These are phyloP conservation scores for Piprites chloris DNA, from an alignment of 2,113 vertebrate species.

Conservation along the genomic window DNA sequence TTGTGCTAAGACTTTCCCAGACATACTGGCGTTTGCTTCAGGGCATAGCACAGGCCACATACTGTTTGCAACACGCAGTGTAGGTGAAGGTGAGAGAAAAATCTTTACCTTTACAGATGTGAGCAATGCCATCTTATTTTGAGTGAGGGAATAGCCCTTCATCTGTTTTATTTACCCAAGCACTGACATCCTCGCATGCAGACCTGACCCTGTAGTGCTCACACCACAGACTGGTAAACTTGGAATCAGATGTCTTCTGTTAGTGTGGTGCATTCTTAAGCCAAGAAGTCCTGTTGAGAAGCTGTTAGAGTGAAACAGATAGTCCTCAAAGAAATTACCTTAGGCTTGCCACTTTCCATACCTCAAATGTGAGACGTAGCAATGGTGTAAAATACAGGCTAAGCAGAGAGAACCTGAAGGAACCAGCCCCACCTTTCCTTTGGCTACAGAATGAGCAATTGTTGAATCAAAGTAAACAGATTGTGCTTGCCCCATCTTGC, in stretches of 20 bases:
- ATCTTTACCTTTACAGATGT: neutral
- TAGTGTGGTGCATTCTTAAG: neutral
- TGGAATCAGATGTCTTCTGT: neutral
- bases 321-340: neutral
- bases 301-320: neutral
- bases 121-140: neutral
- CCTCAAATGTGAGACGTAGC: neutral
- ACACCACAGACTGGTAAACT: accelerated
- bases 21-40: neutral
- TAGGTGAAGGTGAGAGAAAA: neutral
- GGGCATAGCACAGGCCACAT: neutral
- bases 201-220: neutral
- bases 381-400: neutral
- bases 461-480: slow-evolving; percentile 20
- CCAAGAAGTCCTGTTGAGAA: neutral
- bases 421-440: neutral
- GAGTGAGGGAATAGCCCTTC: neutral
- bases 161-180: neutral
- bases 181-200: neutral
- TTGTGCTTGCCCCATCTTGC: slow-evolving; percentile 39
- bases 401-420: neutral
- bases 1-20: neutral
- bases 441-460: neutral
- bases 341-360: neutral
- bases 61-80: neutral